Base-by-base conservation (phyloP, 2,888 invertebrate genomes). In the Ochropleura plecta region DNA sequence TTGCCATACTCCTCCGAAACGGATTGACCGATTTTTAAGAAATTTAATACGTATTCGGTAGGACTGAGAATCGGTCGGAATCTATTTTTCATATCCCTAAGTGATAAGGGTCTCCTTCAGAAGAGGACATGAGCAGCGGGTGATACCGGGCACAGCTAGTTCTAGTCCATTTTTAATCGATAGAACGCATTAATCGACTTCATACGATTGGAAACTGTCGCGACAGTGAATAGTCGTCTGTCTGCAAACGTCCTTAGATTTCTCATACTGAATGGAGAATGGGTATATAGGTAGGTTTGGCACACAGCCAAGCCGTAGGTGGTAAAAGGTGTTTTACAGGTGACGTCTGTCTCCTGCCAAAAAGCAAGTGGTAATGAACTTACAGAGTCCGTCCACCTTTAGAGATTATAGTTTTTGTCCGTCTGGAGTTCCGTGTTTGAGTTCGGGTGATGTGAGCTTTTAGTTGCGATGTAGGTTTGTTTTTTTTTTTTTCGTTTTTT, bases 311-410 rank as follows among this genome's bases (percentile, higher is more conserved):
- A 86, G 7, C 77, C 84, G 88, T 88, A 88, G 89, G 86, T 75
- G 74, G 70, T 57, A 64, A 83, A 90, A 93, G 93, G 92, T 92
- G 91, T 88, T 90, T 86, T 59, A 74, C 94, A 95, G 94, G 94
- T 94, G 90, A 90, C 89, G 88, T 87, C 83, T 64, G 75, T 83
- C 75, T 60, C 63, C 85, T 93, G 95, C 95, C 95, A 95, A 93
- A 94, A 93, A 95, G 93, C 95, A 95, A 93, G 93, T 93, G 95
- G 93, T 95, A 96, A 95, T 96, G 96, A 96, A 93, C 96, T 95
- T 92, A 90, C 57, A 80, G 86, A 88, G 89, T 88, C 86, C 89
- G 89, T 88, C 88, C 80, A 92, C 91, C 90, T 88, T 82, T 0
- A 68, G 70, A 73, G 48, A 82, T 81, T 84, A 82, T 82, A 78